Base-by-base conservation (phyloP, 2,797 vertebrate species). In the Myoxocephalus aenaeus region DNA sequence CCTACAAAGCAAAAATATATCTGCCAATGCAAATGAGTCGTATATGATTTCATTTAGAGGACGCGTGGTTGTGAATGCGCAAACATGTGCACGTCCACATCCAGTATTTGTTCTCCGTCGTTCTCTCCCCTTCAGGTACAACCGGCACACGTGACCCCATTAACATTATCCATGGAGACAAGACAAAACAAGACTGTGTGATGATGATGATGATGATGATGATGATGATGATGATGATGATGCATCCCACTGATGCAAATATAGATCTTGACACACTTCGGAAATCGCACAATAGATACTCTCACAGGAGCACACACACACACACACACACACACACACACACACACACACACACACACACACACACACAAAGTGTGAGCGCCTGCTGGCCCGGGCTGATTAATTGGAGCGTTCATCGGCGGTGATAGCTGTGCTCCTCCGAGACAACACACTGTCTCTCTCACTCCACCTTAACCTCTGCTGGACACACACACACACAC, bases 371-470 rank as follows among this genome's bases (percentile, higher is more conserved):
- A 29, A 65, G 8, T 53, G 25, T 1, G 36, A 62, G 77, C 18
- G 72, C 70, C 44, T 73, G 78, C 80, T 84, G 85, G 87, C 84
- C 78, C n/a, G 0, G 62, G 75, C 65, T 94, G 93, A 94, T 93
- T 92, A 92, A 93, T 94, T 92, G 91, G 74, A 84, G 82, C 64
- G 64, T 91, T 93, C 86, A 92, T 82, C 62, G 10, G 80, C n/a
- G 2, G 79, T 91, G 90, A 94, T 92, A 81, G 92, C 90, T 92
- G 80, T 71, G 69, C 66, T 90, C 92, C 90, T 92, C 77, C 42
- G 92, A 92, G 93, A 90, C 90, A 90, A 90, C 87, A 78, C 87
- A 78, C 88, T 75, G 84, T 90, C 87, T 82, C 81, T 65, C 77
- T 79, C 70, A 80, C 81, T 87, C 85, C 88, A 88, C 90, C 81